Conservation (phyloP, 1,140 invertebrate genomes). For the Piezodorus guildinii region DNA sequence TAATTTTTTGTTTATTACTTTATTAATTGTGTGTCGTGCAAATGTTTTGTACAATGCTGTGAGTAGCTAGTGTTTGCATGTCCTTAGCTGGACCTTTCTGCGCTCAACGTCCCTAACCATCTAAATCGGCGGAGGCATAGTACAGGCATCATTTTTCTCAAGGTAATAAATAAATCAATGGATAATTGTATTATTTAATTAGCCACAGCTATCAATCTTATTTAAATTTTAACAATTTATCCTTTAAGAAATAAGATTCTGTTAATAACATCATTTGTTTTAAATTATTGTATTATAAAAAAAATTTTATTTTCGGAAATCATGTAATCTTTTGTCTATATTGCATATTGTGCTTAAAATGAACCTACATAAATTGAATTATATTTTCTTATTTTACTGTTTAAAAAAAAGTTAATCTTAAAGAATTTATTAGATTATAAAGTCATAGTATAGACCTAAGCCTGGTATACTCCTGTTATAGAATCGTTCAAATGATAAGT, state of each 20-base stretch:
- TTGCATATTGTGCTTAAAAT: too few species aligned
- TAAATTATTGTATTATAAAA: too few species aligned
- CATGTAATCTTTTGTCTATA: too few species aligned
- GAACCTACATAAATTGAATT: too few species aligned
- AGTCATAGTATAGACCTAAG: too few species aligned
- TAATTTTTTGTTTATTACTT: not conserved
- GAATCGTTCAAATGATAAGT: too few species aligned
- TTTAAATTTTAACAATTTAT: not conserved
- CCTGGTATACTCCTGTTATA: too few species aligned
- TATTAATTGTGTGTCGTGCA: slow-evolving; percentile 1
- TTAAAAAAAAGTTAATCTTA: too few species aligned
- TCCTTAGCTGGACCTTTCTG: slow-evolving; percentile 21
- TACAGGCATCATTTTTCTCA: slow-evolving; percentile 44
- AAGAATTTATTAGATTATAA: too few species aligned
- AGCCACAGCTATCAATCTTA: not conserved
- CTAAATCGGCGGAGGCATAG: slow-evolving; percentile 60
- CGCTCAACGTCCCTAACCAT: slow-evolving; percentile 32
- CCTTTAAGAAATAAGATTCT: not conserved
- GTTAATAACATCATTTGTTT: too few species aligned
- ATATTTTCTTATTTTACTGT: too few species aligned
- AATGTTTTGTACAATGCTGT: slow-evolving; percentile 5
- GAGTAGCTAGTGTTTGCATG: slow-evolving; percentile 36
- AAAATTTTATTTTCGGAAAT: too few species aligned
- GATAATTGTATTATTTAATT: slow-evolving; percentile 7
- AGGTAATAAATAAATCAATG: slow-evolving; percentile 31